phyloP scores from a whole-genome alignment of 1,140 invertebrate species.

The Ditylenchus dipsaci region DNA sequence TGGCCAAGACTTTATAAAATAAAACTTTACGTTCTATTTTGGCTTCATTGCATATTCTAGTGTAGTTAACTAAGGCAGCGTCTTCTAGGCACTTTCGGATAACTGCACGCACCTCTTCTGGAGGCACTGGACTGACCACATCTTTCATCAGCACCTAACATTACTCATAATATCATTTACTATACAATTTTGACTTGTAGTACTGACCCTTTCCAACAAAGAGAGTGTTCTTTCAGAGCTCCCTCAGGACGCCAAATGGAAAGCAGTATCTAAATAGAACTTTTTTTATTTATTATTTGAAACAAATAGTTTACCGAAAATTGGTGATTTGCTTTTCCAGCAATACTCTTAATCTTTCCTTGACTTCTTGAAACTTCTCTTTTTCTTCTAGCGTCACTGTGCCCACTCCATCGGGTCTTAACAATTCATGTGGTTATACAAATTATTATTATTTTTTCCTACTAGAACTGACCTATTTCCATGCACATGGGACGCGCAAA shows the following conservation, averaged over 20 bases:
- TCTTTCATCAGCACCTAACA: conserved; percentile 89
- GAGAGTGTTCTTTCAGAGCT: conserved; percentile 89
- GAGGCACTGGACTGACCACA: conserved; percentile 89
- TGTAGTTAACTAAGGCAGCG: conserved; percentile 94
- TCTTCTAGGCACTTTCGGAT: conserved; percentile 91
- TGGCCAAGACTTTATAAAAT: conserved; percentile 22
- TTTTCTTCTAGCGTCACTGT: conserved; percentile 95
- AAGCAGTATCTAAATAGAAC: conserved; percentile 76
- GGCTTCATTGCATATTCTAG: conserved; percentile 86
- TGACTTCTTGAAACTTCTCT: conserved; percentile 94
- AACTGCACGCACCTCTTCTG: conserved; percentile 88
- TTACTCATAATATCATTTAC: conserved; percentile 4
- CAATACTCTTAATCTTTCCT: conserved; percentile 82
- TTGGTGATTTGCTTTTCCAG: conserved; percentile 98
- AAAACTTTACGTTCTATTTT: conserved; percentile 83
- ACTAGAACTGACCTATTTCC: conserved; percentile 63
- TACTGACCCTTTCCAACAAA: conserved; percentile 78
- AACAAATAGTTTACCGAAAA: conserved; percentile 67
- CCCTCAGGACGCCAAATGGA: conserved; percentile 98
- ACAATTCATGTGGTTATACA: conserved; percentile 10
- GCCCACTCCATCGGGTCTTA: conserved; percentile 91
- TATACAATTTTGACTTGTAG: background rate
- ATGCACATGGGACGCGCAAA: conserved; percentile 96
- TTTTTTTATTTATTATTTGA: conserved; percentile 9
- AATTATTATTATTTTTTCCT: background rate